A percentile compares a stretch with the other conserved stretches of the same genome.
Conservation (phyloP, 2,888 invertebrate genomes). For the Acholoe squamosa region DNA sequence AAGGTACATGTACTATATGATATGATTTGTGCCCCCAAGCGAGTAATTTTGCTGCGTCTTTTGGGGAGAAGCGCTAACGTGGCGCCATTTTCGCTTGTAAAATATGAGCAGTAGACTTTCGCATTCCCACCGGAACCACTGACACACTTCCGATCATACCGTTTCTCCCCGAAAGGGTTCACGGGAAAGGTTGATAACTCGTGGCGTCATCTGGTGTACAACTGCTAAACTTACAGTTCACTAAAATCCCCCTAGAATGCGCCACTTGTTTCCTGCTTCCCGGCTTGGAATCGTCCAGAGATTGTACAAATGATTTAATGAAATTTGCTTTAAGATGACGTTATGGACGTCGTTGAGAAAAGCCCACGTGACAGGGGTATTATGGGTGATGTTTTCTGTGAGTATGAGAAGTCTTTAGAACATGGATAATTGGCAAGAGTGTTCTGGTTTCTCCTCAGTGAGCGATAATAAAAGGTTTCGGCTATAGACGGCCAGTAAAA, state of each 20-base stretch:
- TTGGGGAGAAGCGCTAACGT: no score
- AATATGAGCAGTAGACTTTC: no score
- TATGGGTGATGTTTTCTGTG: not conserved
- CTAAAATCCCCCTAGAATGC: not conserved
- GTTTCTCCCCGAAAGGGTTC: no score
- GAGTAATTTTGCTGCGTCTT: no score
- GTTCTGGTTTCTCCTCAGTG: not conserved
- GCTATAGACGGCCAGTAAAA: no score
- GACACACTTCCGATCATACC: no score
- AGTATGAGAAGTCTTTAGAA: not conserved
- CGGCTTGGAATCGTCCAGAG: not conserved
- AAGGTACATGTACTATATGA: no score
- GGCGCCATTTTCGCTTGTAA: no score
- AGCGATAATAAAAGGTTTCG: slow-evolving; percentile 16
- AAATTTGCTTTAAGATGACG: not conserved
- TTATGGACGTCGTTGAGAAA: not conserved
- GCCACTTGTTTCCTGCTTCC: not conserved
- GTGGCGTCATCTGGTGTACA: not conserved
- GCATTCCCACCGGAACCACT: no score
- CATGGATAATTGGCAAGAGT: not conserved
- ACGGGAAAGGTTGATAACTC: not conserved
- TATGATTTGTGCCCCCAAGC: no score
- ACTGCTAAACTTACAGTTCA: not conserved
- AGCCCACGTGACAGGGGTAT: not conserved
- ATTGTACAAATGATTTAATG: not conserved